phyloP scores from a whole-genome alignment of 2,797 vertebrate genomes.

The Anomalospiza imberbis region DNA sequence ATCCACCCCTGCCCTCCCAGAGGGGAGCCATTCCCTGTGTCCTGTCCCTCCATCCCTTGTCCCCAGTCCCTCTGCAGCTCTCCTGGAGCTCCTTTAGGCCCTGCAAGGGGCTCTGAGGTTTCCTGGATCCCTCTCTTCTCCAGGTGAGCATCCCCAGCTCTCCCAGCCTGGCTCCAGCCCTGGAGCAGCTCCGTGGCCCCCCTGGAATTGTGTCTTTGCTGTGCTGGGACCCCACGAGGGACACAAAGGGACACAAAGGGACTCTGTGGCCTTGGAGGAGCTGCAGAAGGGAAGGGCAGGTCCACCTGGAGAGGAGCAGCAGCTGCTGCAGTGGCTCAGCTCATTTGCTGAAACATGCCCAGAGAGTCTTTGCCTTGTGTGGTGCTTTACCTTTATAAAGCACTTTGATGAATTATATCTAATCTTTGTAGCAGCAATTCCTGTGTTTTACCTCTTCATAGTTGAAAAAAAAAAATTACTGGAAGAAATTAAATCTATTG shows the following conservation, averaged over 20 bases:
- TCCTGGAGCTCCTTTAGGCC: neutral
- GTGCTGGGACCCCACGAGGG: neutral
- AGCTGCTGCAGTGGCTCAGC: neutral
- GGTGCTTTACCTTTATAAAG: neutral
- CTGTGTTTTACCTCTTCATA: neutral
- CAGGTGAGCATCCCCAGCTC: neutral
- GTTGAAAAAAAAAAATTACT: neutral
- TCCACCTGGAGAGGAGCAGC: neutral
- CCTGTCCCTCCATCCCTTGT: neutral
- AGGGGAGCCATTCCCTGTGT: neutral
- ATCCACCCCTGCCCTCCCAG: fast-evolving
- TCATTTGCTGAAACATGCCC: neutral
- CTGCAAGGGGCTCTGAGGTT: neutral
- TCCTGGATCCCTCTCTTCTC: neutral
- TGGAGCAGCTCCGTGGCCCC: neutral
- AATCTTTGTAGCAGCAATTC: neutral
- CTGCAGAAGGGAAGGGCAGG: neutral
- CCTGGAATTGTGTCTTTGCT: neutral
- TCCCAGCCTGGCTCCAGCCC: neutral
- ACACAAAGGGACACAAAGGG: neutral
- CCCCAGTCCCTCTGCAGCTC: neutral
- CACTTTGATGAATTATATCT: neutral
- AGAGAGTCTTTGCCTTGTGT: neutral
- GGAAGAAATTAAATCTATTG: neutral
- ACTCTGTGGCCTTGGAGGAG: neutral